Evolutionary conservation across 2,888 invertebrate species (phyloP).

Genomic region (Drosophila antonietae): DNA sequence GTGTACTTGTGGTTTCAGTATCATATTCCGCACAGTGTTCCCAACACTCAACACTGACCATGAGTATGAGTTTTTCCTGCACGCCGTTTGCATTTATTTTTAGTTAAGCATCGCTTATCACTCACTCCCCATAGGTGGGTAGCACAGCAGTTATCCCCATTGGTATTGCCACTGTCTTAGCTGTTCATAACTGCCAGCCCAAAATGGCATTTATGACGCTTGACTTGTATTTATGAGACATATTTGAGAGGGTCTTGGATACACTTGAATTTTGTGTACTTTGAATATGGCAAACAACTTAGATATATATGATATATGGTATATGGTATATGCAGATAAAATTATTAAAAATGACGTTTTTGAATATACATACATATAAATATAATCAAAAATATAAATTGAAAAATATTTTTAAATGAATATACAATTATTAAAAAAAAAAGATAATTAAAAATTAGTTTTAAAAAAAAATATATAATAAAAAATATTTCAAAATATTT

Average conservation of each 20-base stretch:
- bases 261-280: background rate
- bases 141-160: background rate
- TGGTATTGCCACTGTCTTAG: slow-evolving; percentile 1
- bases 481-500: too few species aligned
- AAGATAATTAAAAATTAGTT: too few species aligned
- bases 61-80: slow-evolving; percentile 45
- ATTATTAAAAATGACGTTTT: too few species aligned
- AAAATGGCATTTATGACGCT: slow-evolving; percentile 65
- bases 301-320: too few species aligned
- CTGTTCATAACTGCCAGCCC: slow-evolving; percentile 17
- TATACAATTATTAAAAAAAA: too few species aligned
- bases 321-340: too few species aligned
- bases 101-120: slow-evolving; percentile 63
- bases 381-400: too few species aligned
- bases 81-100: slow-evolving; percentile 44
- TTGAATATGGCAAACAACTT: background rate
- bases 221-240: slow-evolving; percentile 65
- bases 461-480: too few species aligned
- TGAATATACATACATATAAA: too few species aligned
- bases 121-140: slow-evolving; percentile 14
- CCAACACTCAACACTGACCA: slow-evolving; percentile 34
- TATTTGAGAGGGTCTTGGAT: slow-evolving; percentile 41
- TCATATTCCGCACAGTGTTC: slow-evolving; percentile 51
- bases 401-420: too few species aligned
- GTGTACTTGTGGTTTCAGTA: slow-evolving; percentile 49